phyloP scores from a whole-genome alignment of 2,113 vertebrate species.

The Podarcis cretensis region DNA sequence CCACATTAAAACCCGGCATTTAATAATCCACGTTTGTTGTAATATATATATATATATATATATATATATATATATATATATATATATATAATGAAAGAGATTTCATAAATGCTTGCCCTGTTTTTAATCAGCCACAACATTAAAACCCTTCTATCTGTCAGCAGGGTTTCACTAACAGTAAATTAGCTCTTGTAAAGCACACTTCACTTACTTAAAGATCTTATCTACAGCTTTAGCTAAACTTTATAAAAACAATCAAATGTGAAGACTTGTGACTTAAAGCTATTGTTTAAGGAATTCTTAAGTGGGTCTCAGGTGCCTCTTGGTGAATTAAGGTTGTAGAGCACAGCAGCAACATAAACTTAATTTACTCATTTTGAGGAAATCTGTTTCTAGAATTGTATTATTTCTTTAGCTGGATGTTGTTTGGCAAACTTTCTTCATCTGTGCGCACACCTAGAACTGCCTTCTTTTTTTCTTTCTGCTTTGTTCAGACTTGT shows the following conservation, averaged over 20 bases:
- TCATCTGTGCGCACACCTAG: background rate
- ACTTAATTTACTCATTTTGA: background rate
- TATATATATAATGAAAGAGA: slow-evolving; percentile 43
- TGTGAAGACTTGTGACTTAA: slow-evolving; percentile 76
- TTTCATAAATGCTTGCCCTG: slow-evolving; percentile 63
- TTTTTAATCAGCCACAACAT: slow-evolving; percentile 66
- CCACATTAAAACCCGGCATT: slow-evolving; percentile 73
- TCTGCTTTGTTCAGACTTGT: background rate
- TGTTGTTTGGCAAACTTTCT: background rate
- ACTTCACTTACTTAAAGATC: slow-evolving; percentile 68
- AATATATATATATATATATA: slow-evolving; percentile 33
- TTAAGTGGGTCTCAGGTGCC: slow-evolving; percentile 58
- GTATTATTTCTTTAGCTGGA: slow-evolving; percentile 1
- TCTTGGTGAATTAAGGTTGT: slow-evolving; percentile 59
- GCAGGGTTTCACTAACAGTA: slow-evolving; percentile 68
- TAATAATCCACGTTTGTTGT: slow-evolving; percentile 69
- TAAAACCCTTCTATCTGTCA: slow-evolving; percentile 76
- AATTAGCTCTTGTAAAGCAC: slow-evolving; percentile 69
- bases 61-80: slow-evolving; percentile 20
- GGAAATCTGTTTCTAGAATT: slow-evolving; percentile 11
- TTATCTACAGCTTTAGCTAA: slow-evolving; percentile 79
- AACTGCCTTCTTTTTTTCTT: background rate
- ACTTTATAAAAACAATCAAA: slow-evolving; percentile 78
- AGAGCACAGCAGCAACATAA: background rate
- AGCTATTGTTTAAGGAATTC: slow-evolving; percentile 70